Conservation (phyloP, 2,888 invertebrate genomes). For the Drosophila greeni region DNA sequence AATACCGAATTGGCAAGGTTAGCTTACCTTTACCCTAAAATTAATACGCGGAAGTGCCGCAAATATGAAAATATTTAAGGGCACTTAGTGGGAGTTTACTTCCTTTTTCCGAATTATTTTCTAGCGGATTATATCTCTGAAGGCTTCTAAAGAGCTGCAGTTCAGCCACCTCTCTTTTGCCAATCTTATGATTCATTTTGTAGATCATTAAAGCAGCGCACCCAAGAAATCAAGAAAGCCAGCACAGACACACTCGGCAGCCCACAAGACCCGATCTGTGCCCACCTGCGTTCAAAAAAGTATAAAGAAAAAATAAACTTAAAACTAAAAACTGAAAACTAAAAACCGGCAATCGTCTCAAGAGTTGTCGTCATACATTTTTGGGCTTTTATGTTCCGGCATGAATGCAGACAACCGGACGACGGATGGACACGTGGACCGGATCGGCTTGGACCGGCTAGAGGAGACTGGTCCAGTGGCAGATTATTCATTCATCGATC, state of each 20-base stretch:
- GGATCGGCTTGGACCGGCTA: constrained; percentile 46
- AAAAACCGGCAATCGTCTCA: constrained; percentile 35
- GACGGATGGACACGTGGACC: constrained; percentile 49
- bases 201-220: constrained; percentile 25
- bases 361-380: constrained; percentile 64
- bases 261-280: constrained; percentile 37
- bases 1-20: not conserved
- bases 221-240: constrained; percentile 23
- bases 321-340: constrained; percentile 18
- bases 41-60: not conserved
- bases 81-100: not conserved
- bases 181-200: constrained; percentile 23
- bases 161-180: constrained; percentile 1
- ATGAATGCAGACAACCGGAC: constrained; percentile 43
- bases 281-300: constrained; percentile 61
- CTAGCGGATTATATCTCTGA: not conserved
- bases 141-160: not conserved
- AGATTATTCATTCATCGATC: constrained; percentile 64
- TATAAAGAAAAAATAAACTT: constrained; percentile 10
- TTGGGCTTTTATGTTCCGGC: constrained; percentile 68
- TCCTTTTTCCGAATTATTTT: not conserved
- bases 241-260: constrained; percentile 19
- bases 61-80: not conserved
- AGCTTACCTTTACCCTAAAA: not conserved
- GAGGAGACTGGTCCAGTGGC: constrained; percentile 1